phyloP scores from a whole-genome alignment of 2,888 invertebrate species.

The Netelia inedita region DNA sequence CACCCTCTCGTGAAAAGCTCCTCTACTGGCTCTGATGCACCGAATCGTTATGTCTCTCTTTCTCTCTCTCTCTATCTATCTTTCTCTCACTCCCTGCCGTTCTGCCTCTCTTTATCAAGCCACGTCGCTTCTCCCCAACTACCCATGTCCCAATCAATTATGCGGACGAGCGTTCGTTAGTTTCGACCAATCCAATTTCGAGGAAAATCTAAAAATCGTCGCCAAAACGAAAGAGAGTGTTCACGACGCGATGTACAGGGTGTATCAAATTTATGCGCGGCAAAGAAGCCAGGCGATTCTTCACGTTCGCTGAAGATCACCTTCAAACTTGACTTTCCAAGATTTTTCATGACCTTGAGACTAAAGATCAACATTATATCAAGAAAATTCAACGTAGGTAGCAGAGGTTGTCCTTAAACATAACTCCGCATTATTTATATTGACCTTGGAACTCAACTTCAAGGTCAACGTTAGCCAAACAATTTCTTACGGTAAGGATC shows the following conservation, averaged over 20 bases:
- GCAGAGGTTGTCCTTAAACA: too few relatives aligned
- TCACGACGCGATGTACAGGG: neutral
- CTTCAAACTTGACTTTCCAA: conserved; percentile 9
- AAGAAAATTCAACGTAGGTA: too few relatives aligned
- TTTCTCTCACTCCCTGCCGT: neutral
- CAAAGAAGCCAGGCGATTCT: too few relatives aligned
- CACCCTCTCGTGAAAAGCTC: conserved; percentile 43
- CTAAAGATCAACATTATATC: too few relatives aligned
- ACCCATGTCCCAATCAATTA: conserved; percentile 72
- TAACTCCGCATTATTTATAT: too few relatives aligned
- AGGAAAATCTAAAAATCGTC: conserved; percentile 68
- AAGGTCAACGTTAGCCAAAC: too few relatives aligned
- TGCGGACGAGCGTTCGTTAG: conserved; percentile 74
- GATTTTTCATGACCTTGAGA: neutral
- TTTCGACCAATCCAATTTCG: conserved; percentile 72
- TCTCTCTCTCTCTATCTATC: conserved; percentile 7
- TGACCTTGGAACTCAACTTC: too few relatives aligned
- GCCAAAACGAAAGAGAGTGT: conserved; percentile 59
- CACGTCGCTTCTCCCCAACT: conserved; percentile 43
- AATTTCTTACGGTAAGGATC: too few relatives aligned
- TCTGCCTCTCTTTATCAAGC: neutral
- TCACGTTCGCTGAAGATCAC: too few relatives aligned
- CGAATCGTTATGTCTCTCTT: conserved; percentile 24
- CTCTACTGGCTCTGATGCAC: conserved; percentile 39
- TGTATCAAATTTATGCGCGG: neutral